Percentiles rank a stretch among this genome's conserved stretches.
phyloP scores from a whole-genome alignment of 2,797 vertebrate species.

The Selene dorsalis region DNA sequence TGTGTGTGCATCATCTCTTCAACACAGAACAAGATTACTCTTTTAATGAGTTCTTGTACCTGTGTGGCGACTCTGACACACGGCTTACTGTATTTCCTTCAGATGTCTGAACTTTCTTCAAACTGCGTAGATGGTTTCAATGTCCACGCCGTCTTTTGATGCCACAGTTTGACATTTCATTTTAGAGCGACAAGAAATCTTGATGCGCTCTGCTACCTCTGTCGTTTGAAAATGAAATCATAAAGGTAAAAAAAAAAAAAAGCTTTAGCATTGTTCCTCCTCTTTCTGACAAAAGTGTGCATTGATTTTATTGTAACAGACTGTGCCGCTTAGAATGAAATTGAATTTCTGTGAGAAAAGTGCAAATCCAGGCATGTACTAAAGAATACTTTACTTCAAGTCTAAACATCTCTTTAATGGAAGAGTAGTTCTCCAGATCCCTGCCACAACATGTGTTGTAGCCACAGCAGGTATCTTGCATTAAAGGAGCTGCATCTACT shows the following conservation, averaged over 20 bases:
- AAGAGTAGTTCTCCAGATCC: neutral
- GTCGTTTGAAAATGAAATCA: slow-evolving; percentile 51
- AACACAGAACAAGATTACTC: slow-evolving; percentile 57
- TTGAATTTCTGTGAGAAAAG: neutral
- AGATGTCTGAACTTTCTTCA: slow-evolving; percentile 34
- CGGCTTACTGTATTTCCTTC: slow-evolving; percentile 38
- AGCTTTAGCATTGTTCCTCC: neutral
- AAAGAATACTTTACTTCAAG: neutral
- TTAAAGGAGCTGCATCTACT: neutral
- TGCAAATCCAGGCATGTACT: neutral
- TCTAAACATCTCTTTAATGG: neutral
- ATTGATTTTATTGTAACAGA: slow-evolving; percentile 27
- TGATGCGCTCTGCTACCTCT: slow-evolving; percentile 47
- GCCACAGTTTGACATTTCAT: slow-evolving; percentile 71
- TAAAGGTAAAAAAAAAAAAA: slow-evolving; percentile 31
- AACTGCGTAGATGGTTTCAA: slow-evolving; percentile 28
- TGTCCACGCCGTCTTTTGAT: slow-evolving; percentile 47
- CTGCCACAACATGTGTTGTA: neutral
- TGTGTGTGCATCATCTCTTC: slow-evolving; percentile 11
- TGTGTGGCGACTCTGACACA: slow-evolving; percentile 50
- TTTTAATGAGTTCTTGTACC: slow-evolving; percentile 76
- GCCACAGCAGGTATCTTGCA: neutral
- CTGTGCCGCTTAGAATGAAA: slow-evolving; percentile 23
- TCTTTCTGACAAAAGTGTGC: slow-evolving; percentile 7
- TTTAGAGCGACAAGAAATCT: slow-evolving; percentile 66